Base-by-base conservation (phyloP, 2,888 invertebrate genomes). In the Smittia sp. region DNA sequence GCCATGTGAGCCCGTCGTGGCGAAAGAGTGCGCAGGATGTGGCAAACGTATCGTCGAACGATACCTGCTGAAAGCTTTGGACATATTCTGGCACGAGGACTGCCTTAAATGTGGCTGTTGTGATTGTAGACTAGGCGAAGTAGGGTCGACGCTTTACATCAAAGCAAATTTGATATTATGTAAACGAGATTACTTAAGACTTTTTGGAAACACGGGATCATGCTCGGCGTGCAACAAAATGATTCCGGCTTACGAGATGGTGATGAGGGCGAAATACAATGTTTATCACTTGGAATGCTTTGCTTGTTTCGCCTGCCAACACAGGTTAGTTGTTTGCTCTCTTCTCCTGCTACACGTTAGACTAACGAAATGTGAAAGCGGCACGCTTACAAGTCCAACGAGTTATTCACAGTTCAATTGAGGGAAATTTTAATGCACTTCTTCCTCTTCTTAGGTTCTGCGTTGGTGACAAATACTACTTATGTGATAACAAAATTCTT, bases 241-340 rank as follows among this genome's bases (percentile, higher is more conserved):
- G 81, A 95, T 95, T 83, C 94, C 94, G 75, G 94, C 95, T 76
- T 95, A 94, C 84, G 95, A 95, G 85, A 93, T 95, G 94, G 95
- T 95, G 79, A 95, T 96, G 95, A 87, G 94, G 82, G 94, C 94
- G 77, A 90, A 92, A 83, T 90, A 90, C 80, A 94, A 94, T 83
- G 94, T 95, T 76, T 95, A 95, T 85, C 95, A 95, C 84, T 87
- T 95, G 83, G 94, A 95, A 83, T 95, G 95, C 83, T 95, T 95
- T 82, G 94, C 94, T 78, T 95, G 95, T 85, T 94, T 94, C 83
- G 93, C 94, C 82, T 95, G 95, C 84, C 93, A 92, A 85, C 94
- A 94, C 86, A 93, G 94, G 94, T 94, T 82, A 83, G 58, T 38
- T 32, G 32, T 32, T 32, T 32, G 32, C 32, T 32, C 32, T 32